Evolutionary conservation across 2,797 vertebrate species (phyloP).

Genomic region (Alectoris magna): DNA sequence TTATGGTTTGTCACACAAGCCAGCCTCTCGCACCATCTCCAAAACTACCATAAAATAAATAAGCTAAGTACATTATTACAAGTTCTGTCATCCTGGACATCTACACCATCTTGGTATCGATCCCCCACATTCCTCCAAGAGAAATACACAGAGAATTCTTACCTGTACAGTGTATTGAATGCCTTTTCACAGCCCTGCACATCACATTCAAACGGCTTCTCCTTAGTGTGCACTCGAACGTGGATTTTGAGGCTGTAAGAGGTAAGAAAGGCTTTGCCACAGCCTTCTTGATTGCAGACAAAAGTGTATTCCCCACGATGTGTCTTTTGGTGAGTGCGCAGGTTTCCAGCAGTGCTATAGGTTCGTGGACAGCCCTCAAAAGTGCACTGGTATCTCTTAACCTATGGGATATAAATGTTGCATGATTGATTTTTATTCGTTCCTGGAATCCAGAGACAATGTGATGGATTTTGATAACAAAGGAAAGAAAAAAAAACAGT

Average conservation of each 20-base stretch:
- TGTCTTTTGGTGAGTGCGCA: constrained; percentile 98
- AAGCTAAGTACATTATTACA: background rate
- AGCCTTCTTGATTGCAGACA: constrained; percentile 97
- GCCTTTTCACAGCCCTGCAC: constrained; percentile 98
- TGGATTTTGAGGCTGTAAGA: constrained; percentile 99
- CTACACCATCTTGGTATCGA: background rate
- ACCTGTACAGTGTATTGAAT: constrained; percentile 98
- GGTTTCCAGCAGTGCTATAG: constrained; percentile 97
- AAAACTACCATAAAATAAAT: background rate
- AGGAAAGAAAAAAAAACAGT: too few species aligned
- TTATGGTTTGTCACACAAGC: background rate
- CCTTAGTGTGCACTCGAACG: constrained; percentile 97
- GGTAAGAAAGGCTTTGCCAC: constrained; percentile 98
- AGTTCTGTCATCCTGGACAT: background rate
- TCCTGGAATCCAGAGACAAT: background rate
- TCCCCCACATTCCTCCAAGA: background rate
- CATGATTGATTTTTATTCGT: background rate
- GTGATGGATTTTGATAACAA: background rate
- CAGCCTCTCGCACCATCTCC: background rate
- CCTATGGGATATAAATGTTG: constrained; percentile 78
- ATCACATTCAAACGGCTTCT: constrained; percentile 99
- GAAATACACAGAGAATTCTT: background rate
- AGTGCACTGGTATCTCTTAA: constrained; percentile 99
- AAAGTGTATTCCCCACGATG: constrained; percentile 98
- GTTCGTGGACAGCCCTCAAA: constrained; percentile 98